Percentiles rank a stretch among this genome's conserved stretches.
These are phyloP conservation scores for Cynoglossus semilaevis DNA, from an alignment of 2,113 vertebrate genomes.

Conservation along the genomic window DNA sequence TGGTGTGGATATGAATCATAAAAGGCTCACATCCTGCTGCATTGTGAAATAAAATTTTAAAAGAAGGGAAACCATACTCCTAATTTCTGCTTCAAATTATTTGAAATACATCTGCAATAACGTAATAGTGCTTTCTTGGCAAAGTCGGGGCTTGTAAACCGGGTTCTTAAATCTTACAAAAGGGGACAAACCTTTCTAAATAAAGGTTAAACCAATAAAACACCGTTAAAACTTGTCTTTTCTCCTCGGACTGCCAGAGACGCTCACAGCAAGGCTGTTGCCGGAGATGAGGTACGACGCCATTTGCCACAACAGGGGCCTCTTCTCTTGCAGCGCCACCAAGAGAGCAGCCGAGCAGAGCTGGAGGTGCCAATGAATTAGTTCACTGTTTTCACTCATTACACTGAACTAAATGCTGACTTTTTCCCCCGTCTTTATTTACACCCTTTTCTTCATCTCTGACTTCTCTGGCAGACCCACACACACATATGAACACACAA, in stretches of 20 bases:
- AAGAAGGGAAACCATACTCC: slow-evolving; percentile 15
- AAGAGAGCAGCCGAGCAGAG: slow-evolving; percentile 54
- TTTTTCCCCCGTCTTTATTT: slow-evolving; percentile 66
- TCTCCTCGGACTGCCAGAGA: slow-evolving; percentile 15
- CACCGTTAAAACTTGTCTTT: slow-evolving; percentile 31
- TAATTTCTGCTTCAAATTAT: slow-evolving; percentile 51
- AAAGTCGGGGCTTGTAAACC: slow-evolving; percentile 38
- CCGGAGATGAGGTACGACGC: slow-evolving; percentile 49
- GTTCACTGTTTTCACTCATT: slow-evolving; percentile 73
- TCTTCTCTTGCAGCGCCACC: slow-evolving; percentile 43
- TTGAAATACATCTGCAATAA: slow-evolving; percentile 37
- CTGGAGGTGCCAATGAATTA: slow-evolving; percentile 63
- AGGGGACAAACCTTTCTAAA: slow-evolving; percentile 46
- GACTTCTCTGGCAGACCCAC: slow-evolving; percentile 66
- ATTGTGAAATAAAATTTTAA: slow-evolving; percentile 19
- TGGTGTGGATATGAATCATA: slow-evolving; percentile 33
- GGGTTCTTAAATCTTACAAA: slow-evolving; percentile 45
- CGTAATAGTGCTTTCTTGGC: slow-evolving; percentile 40
- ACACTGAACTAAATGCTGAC: slow-evolving; percentile 53
- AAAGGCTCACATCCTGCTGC: slow-evolving; percentile 33
- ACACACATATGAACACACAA: slow-evolving; percentile 30
- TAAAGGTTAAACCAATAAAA: slow-evolving; percentile 63
- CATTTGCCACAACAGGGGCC: slow-evolving; percentile 36
- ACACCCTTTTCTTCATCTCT: slow-evolving; percentile 57
- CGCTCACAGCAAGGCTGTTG: slow-evolving; percentile 30